These are phyloP conservation scores for Melitaea cinxia DNA, from an alignment of 1,140 invertebrate genomes.

Conservation along the genomic window DNA sequence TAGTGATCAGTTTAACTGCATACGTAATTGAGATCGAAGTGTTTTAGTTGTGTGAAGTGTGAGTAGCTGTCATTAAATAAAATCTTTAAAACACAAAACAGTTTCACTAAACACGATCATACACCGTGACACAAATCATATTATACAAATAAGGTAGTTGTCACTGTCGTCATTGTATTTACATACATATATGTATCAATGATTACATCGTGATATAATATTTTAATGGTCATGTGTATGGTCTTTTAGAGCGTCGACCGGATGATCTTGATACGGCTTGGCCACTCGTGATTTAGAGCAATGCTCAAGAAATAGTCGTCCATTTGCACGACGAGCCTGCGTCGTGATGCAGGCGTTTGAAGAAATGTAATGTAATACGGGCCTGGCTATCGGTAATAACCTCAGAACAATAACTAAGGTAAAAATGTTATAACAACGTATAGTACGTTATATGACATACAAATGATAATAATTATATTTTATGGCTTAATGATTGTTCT, in stretches of 20 bases:
- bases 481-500: no score
- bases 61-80: no score
- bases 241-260: slow-evolving; percentile 53
- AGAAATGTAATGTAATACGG: slow-evolving; percentile 48
- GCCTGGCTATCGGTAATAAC: slow-evolving; percentile 50
- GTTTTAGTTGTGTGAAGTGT: no score
- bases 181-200: not conserved
- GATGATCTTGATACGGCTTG: slow-evolving; percentile 64
- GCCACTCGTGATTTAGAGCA: slow-evolving; percentile 72
- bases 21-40: no score
- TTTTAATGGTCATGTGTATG: slow-evolving; percentile 24
- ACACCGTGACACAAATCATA: no score
- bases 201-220: not conserved
- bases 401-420: slow-evolving; percentile 7
- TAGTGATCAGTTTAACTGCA: no score
- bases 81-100: no score
- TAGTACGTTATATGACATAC: not conserved
- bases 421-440: not conserved
- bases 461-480: not conserved
- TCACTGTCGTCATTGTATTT: no score
- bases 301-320: slow-evolving; percentile 65
- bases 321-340: slow-evolving; percentile 59
- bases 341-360: slow-evolving; percentile 60
- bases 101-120: no score
- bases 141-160: no score